Evolutionary conservation across 2,797 vertebrate genomes (phyloP).

Genomic region (Sarcoramphus papa): DNA sequence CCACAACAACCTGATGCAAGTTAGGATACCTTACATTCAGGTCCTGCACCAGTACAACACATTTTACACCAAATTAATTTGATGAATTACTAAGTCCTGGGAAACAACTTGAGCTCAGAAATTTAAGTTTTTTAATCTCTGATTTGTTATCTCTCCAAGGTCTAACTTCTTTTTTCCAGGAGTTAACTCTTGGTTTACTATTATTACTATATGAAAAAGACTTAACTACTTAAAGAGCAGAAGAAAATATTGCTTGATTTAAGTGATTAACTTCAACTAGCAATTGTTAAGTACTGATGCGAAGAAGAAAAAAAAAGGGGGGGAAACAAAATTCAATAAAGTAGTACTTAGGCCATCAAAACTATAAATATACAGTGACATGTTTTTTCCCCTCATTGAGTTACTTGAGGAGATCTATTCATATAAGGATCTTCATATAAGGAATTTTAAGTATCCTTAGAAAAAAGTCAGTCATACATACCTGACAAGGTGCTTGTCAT

Average conservation of each 20-base stretch:
- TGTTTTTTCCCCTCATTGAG: neutral
- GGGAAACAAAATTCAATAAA: neutral
- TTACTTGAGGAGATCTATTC: neutral
- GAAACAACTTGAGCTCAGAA: neutral
- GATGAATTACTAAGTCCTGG: neutral
- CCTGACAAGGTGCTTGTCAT: neutral
- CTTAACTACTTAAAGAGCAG: neutral
- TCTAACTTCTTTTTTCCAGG: neutral
- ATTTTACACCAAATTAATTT: neutral
- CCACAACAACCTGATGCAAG: neutral
- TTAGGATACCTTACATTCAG: neutral
- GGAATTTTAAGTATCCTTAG: neutral
- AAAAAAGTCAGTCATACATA: neutral
- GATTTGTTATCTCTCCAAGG: neutral
- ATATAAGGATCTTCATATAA: neutral
- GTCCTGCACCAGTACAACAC: neutral
- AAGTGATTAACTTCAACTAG: neutral
- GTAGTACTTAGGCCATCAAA: neutral
- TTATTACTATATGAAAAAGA: neutral
- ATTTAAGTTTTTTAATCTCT: neutral
- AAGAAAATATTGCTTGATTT: neutral
- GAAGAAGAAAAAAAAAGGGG: neutral
- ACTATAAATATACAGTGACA: neutral
- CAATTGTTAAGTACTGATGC: neutral
- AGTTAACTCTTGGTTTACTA: neutral